Base-by-base conservation (phyloP, 2,113 vertebrate species). In the Hipposideros armiger region DNA sequence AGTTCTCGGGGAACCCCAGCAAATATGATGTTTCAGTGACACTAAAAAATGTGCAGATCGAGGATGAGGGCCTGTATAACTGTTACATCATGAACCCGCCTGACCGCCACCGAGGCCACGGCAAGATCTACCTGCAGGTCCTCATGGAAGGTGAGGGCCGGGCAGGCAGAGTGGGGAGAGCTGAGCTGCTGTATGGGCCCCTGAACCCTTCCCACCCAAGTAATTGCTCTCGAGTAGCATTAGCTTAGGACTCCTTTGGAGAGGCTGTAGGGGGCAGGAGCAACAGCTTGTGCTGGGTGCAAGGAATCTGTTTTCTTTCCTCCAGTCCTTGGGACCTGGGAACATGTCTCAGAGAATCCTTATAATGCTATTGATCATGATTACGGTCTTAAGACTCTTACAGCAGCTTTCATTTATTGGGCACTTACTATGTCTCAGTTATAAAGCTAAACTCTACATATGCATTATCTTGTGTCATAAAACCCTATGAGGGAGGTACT, bases 81-180 rank as follows among this genome's bases (percentile, higher is more conserved):
- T 99, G 99, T 98, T 99, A 99, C 0, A 98, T 99, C 87, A 99
- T 98, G 92, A 99, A 99, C 97, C 99, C 99, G 0, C 99, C 99
- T 0, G 99, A 99, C 98, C 99, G 99, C 66, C 99, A 99, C 52
- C 99, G 97, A 1, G 99, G 99, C 92, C 98, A 98, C 0, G 99
- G 99, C 36, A 93, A 82, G 97, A 99, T 99, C 97, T 91, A 97
- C 56, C 98, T 99, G 84, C 98, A 96, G 47, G 99, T 99, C 56
- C 98, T 99, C 94, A 99, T 99, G 47, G 96, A 99, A 99, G 99
- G 99, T 99, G 98, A 98, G 99, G 45, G 26, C 9, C 8, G 2
- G 58, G 22, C 1, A 0, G 15, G 10, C 45, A n/a, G 62, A 26
- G 73, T 0, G 11, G 67, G 72, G 66, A 42, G 45, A 50, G 47